phyloP scores from a whole-genome alignment of 2,113 vertebrate genomes.

The Embiotoca jacksoni region DNA sequence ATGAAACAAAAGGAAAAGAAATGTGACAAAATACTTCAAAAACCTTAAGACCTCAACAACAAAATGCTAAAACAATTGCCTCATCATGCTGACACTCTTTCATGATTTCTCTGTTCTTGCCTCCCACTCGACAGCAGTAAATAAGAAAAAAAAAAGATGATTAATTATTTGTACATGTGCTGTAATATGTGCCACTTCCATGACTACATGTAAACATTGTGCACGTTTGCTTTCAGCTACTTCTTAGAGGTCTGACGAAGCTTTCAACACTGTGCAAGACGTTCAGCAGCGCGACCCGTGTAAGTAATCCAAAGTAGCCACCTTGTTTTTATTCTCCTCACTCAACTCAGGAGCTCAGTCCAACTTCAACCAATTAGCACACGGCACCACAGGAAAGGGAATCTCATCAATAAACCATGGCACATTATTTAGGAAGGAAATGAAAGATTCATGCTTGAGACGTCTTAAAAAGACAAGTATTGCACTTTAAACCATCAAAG shows the following conservation, averaged over 20 bases:
- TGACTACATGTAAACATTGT: too few species aligned
- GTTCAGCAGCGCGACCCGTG: slow-evolving; percentile 7
- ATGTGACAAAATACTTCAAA: background rate
- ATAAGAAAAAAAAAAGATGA: too few species aligned
- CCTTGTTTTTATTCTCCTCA: slow-evolving; percentile 25
- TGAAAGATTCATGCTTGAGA: slow-evolving; percentile 71
- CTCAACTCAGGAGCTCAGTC: slow-evolving; percentile 8
- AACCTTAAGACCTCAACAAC: too few species aligned
- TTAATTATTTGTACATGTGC: too few species aligned
- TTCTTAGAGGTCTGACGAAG: slow-evolving; percentile 1
- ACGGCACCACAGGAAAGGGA: slow-evolving; percentile 60
- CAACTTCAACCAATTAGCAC: slow-evolving; percentile 67
- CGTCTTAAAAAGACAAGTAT: slow-evolving; percentile 50
- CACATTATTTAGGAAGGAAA: slow-evolving; percentile 71
- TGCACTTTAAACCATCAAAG: slow-evolving; percentile 45
- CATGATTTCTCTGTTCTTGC: background rate
- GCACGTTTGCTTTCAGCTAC: too few species aligned
- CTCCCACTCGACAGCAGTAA: background rate
- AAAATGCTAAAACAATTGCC: background rate
- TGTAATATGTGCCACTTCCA: too few species aligned
- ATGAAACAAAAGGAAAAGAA: too few species aligned
- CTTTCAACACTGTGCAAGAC: background rate
- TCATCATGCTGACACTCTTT: background rate
- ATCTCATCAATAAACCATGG: slow-evolving; percentile 74
- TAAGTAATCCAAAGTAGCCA: slow-evolving; percentile 15